Evolutionary conservation across 2,797 vertebrate genomes (phyloP).

Genomic region (Galaxias olidus): DNA sequence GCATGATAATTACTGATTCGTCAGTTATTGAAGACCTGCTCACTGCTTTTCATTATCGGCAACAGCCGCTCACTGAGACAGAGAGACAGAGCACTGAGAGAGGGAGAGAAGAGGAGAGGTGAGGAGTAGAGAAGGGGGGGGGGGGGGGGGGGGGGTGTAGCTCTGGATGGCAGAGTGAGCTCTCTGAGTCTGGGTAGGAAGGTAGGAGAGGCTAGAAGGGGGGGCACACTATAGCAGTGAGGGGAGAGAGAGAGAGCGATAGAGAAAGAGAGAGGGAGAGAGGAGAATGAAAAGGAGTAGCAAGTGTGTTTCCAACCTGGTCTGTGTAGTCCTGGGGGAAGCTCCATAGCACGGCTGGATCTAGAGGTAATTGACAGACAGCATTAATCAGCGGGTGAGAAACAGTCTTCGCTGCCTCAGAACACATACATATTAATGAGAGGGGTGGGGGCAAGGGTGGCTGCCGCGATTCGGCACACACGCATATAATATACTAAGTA

Average conservation of each 20-base stretch:
- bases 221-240: slow-evolving; percentile 37
- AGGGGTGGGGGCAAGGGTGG: slow-evolving; percentile 79
- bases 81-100: slow-evolving; percentile 34
- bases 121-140: slow-evolving; percentile 27
- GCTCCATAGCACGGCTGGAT: slow-evolving; percentile 98
- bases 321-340: slow-evolving; percentile 99
- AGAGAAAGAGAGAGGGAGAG: slow-evolving; percentile 21
- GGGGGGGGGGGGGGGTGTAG: slow-evolving; percentile 56
- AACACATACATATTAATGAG: slow-evolving; percentile 94
- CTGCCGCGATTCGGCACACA: slow-evolving; percentile 66
- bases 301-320: slow-evolving; percentile 93
- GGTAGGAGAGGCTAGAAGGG: slow-evolving; percentile 15
- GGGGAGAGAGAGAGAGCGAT: slow-evolving; percentile 25
- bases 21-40: slow-evolving; percentile 82
- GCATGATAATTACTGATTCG: slow-evolving; percentile 82
- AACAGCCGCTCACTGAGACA: slow-evolving; percentile 68
- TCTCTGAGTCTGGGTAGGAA: slow-evolving; percentile 40
- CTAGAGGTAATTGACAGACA: slow-evolving; percentile 98
- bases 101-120: slow-evolving; percentile 13
- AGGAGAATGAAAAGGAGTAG: slow-evolving; percentile 69
- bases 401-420: slow-evolving; percentile 84
- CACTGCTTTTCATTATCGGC: slow-evolving; percentile 81
- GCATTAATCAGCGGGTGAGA: slow-evolving; percentile 90
- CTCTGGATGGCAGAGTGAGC: slow-evolving; percentile 58
- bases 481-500: slow-evolving; percentile 10